Conservation (phyloP, 2,113 vertebrate genomes). For the Colinus virginianus region DNA sequence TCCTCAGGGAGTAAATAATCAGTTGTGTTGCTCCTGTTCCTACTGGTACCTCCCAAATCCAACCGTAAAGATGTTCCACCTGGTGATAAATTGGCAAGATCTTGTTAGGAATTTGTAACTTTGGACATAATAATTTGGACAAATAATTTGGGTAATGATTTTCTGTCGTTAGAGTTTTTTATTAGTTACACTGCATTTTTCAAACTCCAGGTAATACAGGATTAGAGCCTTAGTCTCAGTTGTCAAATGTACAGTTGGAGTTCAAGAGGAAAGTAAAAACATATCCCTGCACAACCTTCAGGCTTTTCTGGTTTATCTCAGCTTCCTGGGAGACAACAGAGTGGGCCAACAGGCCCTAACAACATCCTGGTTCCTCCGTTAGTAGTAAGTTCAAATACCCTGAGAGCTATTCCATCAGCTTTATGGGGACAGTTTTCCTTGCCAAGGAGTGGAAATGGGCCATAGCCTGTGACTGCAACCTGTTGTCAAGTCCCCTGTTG, state of each 20-base stretch:
- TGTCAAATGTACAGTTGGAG: neutral
- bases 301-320: neutral
- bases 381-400: neutral
- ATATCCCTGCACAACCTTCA: neutral
- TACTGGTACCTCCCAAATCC: neutral
- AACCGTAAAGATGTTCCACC: neutral
- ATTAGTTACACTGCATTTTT: neutral
- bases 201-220: accelerated
- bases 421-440: neutral
- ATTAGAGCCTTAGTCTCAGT: neutral
- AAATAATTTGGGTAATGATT: neutral
- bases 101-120: neutral
- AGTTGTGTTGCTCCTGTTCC: neutral
- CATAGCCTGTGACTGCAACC: neutral
- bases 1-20: neutral
- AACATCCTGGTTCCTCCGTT: neutral
- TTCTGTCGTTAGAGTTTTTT: neutral
- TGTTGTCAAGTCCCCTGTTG: accelerated
- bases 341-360: neutral
- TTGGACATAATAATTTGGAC: neutral
- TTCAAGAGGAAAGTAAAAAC: neutral
- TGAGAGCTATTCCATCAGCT: neutral
- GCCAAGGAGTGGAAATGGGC: accelerated
- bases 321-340: neutral
- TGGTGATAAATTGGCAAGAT: neutral